These are phyloP conservation scores for Corythornis vintsioides DNA, from an alignment of 2,113 vertebrate genomes.

Conservation along the genomic window DNA sequence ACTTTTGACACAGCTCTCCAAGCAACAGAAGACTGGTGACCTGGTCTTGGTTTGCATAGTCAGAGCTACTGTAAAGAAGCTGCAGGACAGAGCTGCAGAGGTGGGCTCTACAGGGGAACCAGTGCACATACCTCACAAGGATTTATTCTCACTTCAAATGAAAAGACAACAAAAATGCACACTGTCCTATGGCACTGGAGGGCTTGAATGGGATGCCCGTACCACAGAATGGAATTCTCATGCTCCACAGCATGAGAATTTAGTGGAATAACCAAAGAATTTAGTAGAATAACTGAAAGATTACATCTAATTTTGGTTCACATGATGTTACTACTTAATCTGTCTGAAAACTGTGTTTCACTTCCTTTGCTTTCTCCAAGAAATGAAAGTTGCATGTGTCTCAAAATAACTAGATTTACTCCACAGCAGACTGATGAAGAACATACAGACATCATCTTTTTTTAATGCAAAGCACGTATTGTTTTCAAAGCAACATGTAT, in stretches of 20 bases:
- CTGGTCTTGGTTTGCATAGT: background rate
- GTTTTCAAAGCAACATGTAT: slow-evolving; percentile 30
- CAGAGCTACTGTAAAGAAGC: background rate
- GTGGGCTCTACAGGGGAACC: background rate
- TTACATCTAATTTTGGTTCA: background rate
- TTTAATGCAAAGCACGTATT: background rate
- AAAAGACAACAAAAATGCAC: background rate
- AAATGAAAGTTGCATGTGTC: background rate
- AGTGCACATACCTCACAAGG: background rate
- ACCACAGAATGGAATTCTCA: background rate
- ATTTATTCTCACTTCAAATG: background rate
- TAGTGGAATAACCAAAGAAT: background rate
- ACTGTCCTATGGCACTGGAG: background rate
- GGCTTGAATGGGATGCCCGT: fast-evolving
- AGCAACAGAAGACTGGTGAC: background rate
- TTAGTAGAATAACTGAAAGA: background rate
- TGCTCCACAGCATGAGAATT: background rate
- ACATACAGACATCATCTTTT: background rate
- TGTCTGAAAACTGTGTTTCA: background rate
- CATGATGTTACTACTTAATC: background rate
- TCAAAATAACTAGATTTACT: background rate
- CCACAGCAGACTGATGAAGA: background rate
- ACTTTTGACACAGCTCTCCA: background rate
- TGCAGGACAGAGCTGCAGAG: background rate
- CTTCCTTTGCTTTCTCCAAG: background rate